Evolutionary conservation across 2,888 invertebrate species (phyloP).

Genomic region (Loripinus fragilis): DNA sequence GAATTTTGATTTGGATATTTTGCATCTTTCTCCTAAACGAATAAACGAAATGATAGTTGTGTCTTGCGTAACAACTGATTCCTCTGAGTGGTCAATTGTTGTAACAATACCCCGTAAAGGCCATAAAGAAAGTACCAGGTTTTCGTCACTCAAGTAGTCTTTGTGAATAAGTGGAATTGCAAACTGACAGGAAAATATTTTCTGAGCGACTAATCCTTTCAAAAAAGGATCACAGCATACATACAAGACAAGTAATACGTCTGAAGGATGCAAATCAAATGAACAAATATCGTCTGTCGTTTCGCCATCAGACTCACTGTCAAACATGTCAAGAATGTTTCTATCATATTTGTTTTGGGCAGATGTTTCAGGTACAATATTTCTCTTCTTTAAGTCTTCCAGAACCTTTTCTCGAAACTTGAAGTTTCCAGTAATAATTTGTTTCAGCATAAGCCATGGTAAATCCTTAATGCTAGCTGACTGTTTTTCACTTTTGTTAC

Average conservation of each 20-base stretch:
- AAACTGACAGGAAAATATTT: background rate
- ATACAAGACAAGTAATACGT: background rate
- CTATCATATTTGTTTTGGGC: too few relatives aligned
- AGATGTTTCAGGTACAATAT: too few relatives aligned
- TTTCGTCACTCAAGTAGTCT: background rate
- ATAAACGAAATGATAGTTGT: background rate
- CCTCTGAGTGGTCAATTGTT: background rate
- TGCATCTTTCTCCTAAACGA: background rate
- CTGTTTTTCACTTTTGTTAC: background rate
- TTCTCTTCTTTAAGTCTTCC: too few relatives aligned
- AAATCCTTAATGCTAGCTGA: background rate
- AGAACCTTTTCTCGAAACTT: conserved; percentile 6
- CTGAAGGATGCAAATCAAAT: background rate
- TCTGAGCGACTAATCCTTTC: background rate
- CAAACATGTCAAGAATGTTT: too few relatives aligned
- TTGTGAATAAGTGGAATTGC: conserved; percentile 3
- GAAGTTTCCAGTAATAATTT: background rate
- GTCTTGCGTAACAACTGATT: background rate
- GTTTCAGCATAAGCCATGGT: background rate
- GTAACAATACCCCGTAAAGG: background rate
- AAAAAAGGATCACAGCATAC: conserved; percentile 12
- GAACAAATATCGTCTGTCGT: background rate
- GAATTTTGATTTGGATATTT: conserved; percentile 1
- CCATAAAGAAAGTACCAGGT: background rate
- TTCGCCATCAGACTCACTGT: too few relatives aligned